Conservation (phyloP, 2,888 invertebrate genomes). For the Hemaris fuciformis region DNA sequence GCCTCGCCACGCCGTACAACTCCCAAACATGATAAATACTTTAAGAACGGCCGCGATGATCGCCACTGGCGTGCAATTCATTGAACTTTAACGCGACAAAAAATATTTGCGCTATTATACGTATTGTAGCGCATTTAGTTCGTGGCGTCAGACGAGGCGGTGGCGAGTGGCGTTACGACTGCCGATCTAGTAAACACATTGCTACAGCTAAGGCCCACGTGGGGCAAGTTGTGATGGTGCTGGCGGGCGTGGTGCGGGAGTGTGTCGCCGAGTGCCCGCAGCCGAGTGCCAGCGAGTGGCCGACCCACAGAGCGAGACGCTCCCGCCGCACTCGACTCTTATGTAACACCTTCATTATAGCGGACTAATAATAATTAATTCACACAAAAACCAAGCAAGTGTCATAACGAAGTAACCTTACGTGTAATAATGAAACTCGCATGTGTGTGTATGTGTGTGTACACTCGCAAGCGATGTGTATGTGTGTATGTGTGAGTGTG, state of each 20-base stretch:
- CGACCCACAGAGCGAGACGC: not conserved
- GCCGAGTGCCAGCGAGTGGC: too few species aligned
- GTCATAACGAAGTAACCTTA: conserved; percentile 5
- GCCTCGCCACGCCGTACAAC: not conserved
- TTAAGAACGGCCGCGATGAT: not conserved
- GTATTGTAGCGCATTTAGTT: not conserved
- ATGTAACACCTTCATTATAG: not conserved
- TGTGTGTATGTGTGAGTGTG: not conserved
- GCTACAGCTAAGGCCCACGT: not conserved
- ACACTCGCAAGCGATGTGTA: too few species aligned
- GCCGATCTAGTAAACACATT: not conserved
- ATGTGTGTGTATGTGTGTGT: not conserved
- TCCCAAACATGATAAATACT: not conserved
- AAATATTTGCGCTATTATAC: not conserved
- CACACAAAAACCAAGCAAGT: conserved; percentile 1
- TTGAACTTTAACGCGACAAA: not conserved
- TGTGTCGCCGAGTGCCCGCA: not conserved
- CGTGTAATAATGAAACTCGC: not conserved
- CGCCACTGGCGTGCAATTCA: not conserved
- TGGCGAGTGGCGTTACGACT: not conserved
- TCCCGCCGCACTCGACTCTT: not conserved
- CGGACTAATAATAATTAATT: not conserved
- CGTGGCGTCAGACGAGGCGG: not conserved
- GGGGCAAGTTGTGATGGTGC: not conserved
- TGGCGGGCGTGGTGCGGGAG: too few species aligned